Percentiles rank a stretch among this genome's conserved stretches.
These are phyloP conservation scores for Apteryx owenii DNA, from an alignment of 2,113 vertebrate genomes.

Conservation along the genomic window DNA sequence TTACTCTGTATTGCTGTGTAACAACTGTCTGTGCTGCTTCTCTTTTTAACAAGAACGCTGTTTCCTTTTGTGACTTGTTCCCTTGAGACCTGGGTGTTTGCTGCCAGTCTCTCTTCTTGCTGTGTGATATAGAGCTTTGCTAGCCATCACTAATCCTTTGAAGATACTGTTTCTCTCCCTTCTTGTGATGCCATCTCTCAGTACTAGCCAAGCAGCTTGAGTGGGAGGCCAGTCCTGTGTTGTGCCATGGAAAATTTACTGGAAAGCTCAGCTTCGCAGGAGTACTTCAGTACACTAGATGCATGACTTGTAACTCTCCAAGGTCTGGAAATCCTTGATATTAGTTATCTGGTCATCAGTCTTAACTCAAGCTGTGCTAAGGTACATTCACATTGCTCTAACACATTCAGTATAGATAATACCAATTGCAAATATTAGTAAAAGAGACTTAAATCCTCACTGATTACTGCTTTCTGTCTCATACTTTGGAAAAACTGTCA, in stretches of 20 bases:
- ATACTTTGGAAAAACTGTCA: background rate
- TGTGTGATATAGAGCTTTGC: background rate
- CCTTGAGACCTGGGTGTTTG: background rate
- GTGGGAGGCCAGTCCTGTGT: background rate
- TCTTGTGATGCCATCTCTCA: conserved; percentile 23
- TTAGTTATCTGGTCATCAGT: background rate
- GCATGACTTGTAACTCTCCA: background rate
- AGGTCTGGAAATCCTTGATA: background rate
- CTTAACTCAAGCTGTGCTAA: background rate
- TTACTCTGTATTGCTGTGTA: background rate
- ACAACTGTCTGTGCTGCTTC: background rate
- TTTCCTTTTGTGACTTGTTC: background rate
- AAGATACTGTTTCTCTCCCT: background rate
- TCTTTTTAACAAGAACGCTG: background rate
- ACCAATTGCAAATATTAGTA: background rate
- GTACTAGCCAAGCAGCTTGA: background rate
- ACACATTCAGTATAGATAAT: background rate
- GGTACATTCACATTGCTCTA: background rate
- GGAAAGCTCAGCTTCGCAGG: conserved; percentile 24
- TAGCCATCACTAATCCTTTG: background rate
- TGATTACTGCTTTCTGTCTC: background rate
- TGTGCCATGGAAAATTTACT: conserved; percentile 26
- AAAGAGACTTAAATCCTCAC: background rate
- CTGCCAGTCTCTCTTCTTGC: background rate
- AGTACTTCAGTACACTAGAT: background rate